Evolutionary conservation across 2,888 invertebrate species (phyloP).

Genomic region (Lasioglossum leucozonium): DNA sequence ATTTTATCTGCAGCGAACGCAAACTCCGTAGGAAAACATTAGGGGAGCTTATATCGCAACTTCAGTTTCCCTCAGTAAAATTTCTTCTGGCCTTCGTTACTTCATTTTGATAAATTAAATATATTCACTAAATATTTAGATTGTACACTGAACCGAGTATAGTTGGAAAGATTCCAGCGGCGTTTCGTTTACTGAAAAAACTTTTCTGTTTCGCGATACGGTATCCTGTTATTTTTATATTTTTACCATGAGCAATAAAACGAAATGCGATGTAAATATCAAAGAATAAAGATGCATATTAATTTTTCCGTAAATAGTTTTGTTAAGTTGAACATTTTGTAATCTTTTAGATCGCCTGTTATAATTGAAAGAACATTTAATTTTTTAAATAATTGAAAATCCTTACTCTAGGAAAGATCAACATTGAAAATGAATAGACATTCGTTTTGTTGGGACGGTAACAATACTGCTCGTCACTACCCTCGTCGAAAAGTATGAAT

Average conservation of each 20-base stretch:
- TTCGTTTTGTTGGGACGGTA: neutral
- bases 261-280: neutral
- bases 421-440: neutral
- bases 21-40: constrained; percentile 13
- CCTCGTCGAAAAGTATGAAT: constrained; percentile 19
- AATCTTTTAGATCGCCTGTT: neutral
- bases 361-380: neutral
- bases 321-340: neutral
- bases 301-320: neutral
- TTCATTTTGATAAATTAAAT: constrained; percentile 4
- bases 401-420: neutral
- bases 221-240: neutral
- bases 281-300: neutral
- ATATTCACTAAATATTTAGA: neutral
- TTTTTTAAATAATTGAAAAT: neutral
- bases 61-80: neutral
- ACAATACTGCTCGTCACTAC: neutral
- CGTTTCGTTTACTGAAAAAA: neutral
- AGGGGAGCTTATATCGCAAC: neutral
- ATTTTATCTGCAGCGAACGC: constrained; percentile 3
- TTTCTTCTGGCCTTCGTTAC: neutral
- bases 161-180: neutral
- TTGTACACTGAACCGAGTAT: neutral
- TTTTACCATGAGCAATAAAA: neutral
- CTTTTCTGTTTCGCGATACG: neutral